Evolutionary conservation across 1,140 invertebrate genomes (phyloP).

Genomic region (Zaprionus davidi): DNA sequence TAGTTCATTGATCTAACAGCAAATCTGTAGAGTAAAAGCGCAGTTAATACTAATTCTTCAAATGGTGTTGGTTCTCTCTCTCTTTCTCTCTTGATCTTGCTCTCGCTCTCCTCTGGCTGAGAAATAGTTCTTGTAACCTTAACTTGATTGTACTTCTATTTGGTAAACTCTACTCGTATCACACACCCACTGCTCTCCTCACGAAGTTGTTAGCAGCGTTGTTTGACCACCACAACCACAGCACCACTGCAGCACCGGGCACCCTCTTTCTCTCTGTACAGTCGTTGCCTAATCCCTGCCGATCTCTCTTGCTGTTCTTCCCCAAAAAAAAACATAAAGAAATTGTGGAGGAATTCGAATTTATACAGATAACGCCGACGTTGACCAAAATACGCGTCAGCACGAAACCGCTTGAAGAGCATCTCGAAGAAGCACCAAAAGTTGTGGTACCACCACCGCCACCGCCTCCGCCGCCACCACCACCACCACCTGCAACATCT

Average conservation of each 20-base stretch:
- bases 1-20: conserved; percentile 30
- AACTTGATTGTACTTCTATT: conserved; percentile 30
- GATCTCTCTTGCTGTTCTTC: conserved; percentile 15
- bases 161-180: conserved; percentile 9
- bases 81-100: conserved; percentile 40
- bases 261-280: conserved; percentile 12
- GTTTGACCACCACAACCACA: conserved; percentile 1
- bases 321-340: conserved; percentile 41
- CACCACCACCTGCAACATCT: neutral
- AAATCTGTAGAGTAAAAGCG: conserved; percentile 20
- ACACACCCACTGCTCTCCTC: conserved; percentile 42
- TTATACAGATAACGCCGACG: conserved; percentile 92
- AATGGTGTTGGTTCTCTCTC: conserved; percentile 69
- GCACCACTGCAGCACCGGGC: conserved; percentile 35
- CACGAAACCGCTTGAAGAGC: conserved; percentile 85
- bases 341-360: conserved; percentile 86
- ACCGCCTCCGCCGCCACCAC: conserved; percentile 39
- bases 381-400: conserved; percentile 91
- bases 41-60: conserved; percentile 41
- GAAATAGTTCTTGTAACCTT: conserved; percentile 18
- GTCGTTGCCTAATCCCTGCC: conserved; percentile 2
- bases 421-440: conserved; percentile 21
- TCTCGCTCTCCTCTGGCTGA: conserved; percentile 37
- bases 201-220: conserved; percentile 52
- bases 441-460: conserved; percentile 1